Base-by-base conservation (phyloP, 2,888 invertebrate genomes). In the Apomyelois bistriatella region DNA sequence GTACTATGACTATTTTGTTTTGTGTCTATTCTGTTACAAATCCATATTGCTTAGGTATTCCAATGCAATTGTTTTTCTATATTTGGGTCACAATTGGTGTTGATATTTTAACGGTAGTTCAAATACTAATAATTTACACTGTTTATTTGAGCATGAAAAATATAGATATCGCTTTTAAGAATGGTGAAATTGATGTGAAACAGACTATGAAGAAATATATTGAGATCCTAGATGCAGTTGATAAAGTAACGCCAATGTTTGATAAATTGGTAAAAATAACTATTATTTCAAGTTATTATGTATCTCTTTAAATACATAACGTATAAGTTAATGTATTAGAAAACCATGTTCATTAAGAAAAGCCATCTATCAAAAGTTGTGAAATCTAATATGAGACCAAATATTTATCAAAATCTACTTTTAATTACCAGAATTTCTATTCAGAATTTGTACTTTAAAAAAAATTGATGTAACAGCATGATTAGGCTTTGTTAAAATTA, bases 171-270 rank as follows among this genome's bases (percentile, higher is more conserved):
- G 28, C 38, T 8, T 38, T 32, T 15, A 48, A 28, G 1, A 37
- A 7, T 8, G 36, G 15, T 9, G n/a, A 49, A 36, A n/a, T 46
- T 0, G 48, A 28, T 52, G 28, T 54, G n/a, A 40, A 3, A 7
- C 12, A n/a, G 3, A 15, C 49, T 10, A 9, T 35, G n/a, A 37
- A 42, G 4, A 37, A 46, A 8, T 59, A 57, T 17, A 48, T 41
- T n/a, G 30, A 36, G 35, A 36, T 57, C 3, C 32, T 46, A 3
- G 22, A 53, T 10, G 46, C 48, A 51, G 54, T 32, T 13, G 37
- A 57, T 13, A 55, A 52, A 49, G 54, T 59, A 9, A 59, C 12
- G 38, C 57, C 55, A 3, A 16, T 57, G 32, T 57, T 53, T 38
- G 50, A 43, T 16, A 55, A 47, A 30, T 9, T 56, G 55, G 57